These are phyloP conservation scores for Elysia crispata DNA, from an alignment of 2,888 invertebrate species.

Conservation along the genomic window DNA sequence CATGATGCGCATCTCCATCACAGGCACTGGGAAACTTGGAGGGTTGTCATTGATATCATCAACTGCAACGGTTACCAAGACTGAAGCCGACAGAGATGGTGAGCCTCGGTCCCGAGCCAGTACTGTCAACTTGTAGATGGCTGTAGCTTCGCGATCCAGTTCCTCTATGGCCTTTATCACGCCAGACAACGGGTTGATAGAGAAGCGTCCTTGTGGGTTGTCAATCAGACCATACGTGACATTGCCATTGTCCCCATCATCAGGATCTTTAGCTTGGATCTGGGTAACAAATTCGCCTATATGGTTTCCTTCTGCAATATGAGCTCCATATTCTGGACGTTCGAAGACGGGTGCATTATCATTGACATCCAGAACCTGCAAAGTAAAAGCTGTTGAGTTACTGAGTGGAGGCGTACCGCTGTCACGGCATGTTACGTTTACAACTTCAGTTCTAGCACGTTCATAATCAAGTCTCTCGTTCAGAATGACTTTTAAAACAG, in stretches of 20 bases:
- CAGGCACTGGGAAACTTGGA: conserved; percentile 49
- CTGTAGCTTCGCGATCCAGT: conserved; percentile 77
- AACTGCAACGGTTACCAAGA: conserved; percentile 94
- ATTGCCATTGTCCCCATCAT: conserved; percentile 56
- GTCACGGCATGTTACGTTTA: conserved; percentile 59
- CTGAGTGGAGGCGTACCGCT: conserved; percentile 52
- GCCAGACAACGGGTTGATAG: conserved; percentile 56
- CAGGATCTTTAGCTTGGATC: conserved; percentile 59
- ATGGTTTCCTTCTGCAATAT: conserved; percentile 54
- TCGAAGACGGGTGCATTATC: conserved; percentile 58
- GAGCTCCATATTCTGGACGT: conserved; percentile 44
- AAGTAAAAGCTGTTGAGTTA: conserved; percentile 51
- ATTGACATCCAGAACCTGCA: conserved; percentile 56
- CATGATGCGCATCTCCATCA: conserved; percentile 50
- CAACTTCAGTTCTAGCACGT: conserved; percentile 48
- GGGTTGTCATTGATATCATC: conserved; percentile 92
- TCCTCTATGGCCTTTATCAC: conserved; percentile 55
- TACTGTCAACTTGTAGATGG: conserved; percentile 90
- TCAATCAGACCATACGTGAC: conserved; percentile 53
- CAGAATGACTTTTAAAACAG: conserved; percentile 56
- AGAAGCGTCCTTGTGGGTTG: conserved; percentile 51
- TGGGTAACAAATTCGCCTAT: conserved; percentile 52
- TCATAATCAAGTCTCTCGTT: conserved; percentile 57
- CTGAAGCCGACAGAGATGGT: conserved; percentile 86
- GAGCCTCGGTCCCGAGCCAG: conserved; percentile 87